phyloP scores from a whole-genome alignment of 2,888 invertebrate species.

The Drosophila pegasa region DNA sequence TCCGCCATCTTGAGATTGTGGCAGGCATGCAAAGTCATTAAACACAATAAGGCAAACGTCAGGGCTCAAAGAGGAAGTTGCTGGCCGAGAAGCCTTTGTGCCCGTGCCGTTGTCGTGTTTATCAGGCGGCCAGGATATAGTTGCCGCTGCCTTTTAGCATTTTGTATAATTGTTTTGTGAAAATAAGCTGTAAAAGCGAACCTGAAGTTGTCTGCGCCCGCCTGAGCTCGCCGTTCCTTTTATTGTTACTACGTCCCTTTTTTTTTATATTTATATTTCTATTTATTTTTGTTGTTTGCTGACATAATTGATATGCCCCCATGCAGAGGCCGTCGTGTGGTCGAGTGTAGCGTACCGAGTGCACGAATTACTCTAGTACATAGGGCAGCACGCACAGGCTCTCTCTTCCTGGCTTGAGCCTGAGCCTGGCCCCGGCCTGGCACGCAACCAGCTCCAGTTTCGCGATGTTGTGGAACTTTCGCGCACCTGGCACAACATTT shows the following conservation, averaged over 20 bases:
- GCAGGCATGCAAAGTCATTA: slow-evolving; percentile 73
- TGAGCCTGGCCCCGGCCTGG: background rate
- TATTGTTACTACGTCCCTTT: slow-evolving; percentile 19
- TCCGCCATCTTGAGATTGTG: slow-evolving; percentile 39
- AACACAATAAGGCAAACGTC: slow-evolving; percentile 62
- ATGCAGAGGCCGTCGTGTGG: slow-evolving; percentile 41
- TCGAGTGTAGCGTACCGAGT: slow-evolving; percentile 14
- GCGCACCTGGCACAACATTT: slow-evolving; percentile 65
- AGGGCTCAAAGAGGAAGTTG: slow-evolving; percentile 54
- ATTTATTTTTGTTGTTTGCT: slow-evolving; percentile 43
- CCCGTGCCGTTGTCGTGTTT: slow-evolving; percentile 77
- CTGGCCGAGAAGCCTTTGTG: slow-evolving; percentile 36
- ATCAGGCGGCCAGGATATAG: slow-evolving; percentile 60
- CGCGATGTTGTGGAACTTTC: slow-evolving; percentile 58
- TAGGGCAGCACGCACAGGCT: slow-evolving; percentile 46
- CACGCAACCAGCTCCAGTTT: slow-evolving; percentile 62
- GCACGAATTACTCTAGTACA: slow-evolving; percentile 12
- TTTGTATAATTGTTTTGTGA: slow-evolving; percentile 77
- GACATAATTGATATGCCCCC: slow-evolving; percentile 77
- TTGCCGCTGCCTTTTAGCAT: slow-evolving; percentile 66
- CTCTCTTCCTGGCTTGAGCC: slow-evolving; percentile 35
- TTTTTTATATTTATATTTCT: slow-evolving; percentile 4
- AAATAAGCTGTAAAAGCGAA: slow-evolving; percentile 67
- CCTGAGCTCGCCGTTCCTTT: slow-evolving; percentile 15
- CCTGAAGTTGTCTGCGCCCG: slow-evolving; percentile 15